phyloP scores from a whole-genome alignment of 2,113 vertebrate species.

The Sorex fumeus region DNA sequence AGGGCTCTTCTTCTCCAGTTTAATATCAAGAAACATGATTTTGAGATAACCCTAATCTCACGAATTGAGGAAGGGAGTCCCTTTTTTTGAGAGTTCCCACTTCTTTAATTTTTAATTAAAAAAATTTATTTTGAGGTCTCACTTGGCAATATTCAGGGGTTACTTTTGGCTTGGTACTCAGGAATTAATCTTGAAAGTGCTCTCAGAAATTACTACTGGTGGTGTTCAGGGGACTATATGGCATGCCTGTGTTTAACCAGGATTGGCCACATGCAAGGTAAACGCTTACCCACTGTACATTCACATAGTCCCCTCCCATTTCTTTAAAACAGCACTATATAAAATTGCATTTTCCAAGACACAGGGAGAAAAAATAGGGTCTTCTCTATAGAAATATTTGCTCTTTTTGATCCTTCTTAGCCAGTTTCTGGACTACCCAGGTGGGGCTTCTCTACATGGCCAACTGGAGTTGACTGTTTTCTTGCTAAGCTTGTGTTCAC shows the following conservation, averaged over 20 bases:
- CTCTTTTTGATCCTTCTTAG: neutral
- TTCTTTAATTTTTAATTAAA: too few species aligned
- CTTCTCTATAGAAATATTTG: neutral
- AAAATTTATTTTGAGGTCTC: too few species aligned
- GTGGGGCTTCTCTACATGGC: neutral
- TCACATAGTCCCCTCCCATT: neutral
- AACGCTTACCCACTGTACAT: too few species aligned
- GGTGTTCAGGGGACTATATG: too few species aligned
- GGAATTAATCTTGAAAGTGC: too few species aligned
- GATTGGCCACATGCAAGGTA: too few species aligned
- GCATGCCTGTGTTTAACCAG: too few species aligned
- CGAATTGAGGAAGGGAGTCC: neutral
- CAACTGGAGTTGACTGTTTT: neutral
- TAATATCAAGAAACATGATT: neutral
- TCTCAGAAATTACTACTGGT: too few species aligned
- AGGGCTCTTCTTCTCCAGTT: neutral
- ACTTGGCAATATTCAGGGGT: too few species aligned
- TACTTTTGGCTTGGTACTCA: too few species aligned
- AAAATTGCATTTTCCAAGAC: neutral
- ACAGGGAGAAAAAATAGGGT: neutral
- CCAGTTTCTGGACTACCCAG: neutral
- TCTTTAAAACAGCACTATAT: neutral
- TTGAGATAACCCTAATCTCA: neutral
- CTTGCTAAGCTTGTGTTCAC: neutral
- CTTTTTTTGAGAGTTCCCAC: neutral